Evolutionary conservation across 1,140 invertebrate genomes (phyloP), one percentile per base, ranked within the genome.

Genomic region (Teleogryllus occipitalis): DNA sequence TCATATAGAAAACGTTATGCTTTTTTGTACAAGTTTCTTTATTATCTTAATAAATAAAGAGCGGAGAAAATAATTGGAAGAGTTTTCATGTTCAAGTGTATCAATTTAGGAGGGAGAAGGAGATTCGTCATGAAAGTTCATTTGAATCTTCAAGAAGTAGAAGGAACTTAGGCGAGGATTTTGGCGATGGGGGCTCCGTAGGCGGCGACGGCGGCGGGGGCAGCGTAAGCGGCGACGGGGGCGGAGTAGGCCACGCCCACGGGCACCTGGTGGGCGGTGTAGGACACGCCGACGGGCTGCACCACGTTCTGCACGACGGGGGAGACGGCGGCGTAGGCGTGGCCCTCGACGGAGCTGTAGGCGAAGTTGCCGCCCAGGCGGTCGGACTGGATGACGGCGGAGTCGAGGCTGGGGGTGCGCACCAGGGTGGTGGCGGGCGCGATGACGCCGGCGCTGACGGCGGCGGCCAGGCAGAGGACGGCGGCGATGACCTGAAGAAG

Each of bases 341-440:
- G 89, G 74, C 85, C 86, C 83, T 90, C 88, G 79, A 87, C 84
- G 79, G 87, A 85, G 80, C 85, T 87, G 85, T 90, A 90, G 48
- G 89, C 88, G 83, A 90, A 90, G 86, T 89, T 89, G 77, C 88
- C 87, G 14, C 88, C 88, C 39, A 89, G 82, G 8, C 88, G 83
- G 82, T 89, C 87, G 46, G 85, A 86, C 81, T 87, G 84, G 83
- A 90, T 87, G 81, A 88, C 84, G 77, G 89, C 89, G 76, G 85
- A 87, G 84, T 90, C 89, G 80, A 87, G 84, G 80, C 83, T 83
- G 10, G 89, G 89, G 8, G 87, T 85, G 49, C 89, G 85, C 72
- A 87, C 82, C 14, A 88, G 78, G 27, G 86, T 82, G 47, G 87
- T 82, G 48, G 83, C 80, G 14, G 84, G 82, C 12, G 82, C 83